Percentiles rank a stretch among this genome's conserved stretches.
Evolutionary conservation across 2,888 invertebrate genomes (phyloP).

Genomic region (Cylindroiulus punctatus): DNA sequence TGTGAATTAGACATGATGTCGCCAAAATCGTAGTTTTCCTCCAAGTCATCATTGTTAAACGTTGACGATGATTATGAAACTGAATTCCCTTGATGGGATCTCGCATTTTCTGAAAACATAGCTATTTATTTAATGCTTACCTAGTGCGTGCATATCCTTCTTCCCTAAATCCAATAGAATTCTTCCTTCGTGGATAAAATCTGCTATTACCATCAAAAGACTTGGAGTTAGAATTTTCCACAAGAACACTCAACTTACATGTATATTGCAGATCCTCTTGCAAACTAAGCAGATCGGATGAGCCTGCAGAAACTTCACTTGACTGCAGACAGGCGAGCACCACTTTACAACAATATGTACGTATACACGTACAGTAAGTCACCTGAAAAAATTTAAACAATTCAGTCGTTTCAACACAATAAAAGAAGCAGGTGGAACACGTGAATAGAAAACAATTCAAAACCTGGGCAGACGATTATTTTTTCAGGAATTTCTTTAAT

Average conservation of each 20-base stretch:
- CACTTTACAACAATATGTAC: constrained; percentile 94
- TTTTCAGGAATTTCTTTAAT: constrained; percentile 88
- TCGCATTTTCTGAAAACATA: not conserved
- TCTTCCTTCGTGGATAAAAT: constrained; percentile 69
- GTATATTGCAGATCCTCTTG: constrained; percentile 81
- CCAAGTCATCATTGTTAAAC: constrained; percentile 74
- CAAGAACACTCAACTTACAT: constrained; percentile 61
- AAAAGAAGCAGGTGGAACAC: not conserved
- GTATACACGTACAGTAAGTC: constrained; percentile 91
- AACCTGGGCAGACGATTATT: constrained; percentile 79
- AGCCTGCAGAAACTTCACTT: constrained; percentile 79
- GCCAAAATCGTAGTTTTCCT: constrained; percentile 78
- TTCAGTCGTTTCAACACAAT: not conserved
- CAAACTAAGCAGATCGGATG: constrained; percentile 78
- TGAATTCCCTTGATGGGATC: too few relatives aligned
- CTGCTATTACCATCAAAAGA: constrained; percentile 61
- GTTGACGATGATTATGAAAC: too few relatives aligned
- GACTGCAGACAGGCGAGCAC: constrained; percentile 90
- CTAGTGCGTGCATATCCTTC: constrained; percentile 72
- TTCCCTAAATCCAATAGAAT: constrained; percentile 80
- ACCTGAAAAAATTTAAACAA: constrained; percentile 68
- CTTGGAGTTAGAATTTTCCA: constrained; percentile 64
- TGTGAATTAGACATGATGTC: constrained; percentile 95
- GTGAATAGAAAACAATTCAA: constrained; percentile 8
- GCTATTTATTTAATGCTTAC: constrained; percentile 56